Conservation (phyloP, 2,797 vertebrate genomes). For the Steatocranus sp. region DNA sequence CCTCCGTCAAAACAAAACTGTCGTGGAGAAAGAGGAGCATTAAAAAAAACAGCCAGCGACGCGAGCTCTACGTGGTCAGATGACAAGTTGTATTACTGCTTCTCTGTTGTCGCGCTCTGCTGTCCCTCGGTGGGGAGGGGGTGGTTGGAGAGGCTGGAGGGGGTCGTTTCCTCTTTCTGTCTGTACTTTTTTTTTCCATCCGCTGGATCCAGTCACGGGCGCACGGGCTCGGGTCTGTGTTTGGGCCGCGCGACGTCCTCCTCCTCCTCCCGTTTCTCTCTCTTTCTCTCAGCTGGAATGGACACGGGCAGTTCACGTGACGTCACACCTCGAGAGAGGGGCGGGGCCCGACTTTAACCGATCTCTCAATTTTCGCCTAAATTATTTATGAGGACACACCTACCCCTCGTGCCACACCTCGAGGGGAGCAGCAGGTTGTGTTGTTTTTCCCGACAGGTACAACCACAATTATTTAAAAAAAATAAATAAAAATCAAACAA, state of each 20-base stretch:
- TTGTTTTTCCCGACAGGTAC: slow-evolving; percentile 49
- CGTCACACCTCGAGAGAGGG: slow-evolving; percentile 68
- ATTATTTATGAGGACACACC: slow-evolving; percentile 77
- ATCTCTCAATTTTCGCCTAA: slow-evolving; percentile 13
- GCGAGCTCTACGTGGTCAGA: slow-evolving; percentile 66
- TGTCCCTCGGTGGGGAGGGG: slow-evolving; percentile 35
- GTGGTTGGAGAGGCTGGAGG: neutral
- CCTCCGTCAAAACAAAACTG: slow-evolving; percentile 54
- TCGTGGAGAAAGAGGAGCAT: neutral
- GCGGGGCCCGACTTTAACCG: neutral
- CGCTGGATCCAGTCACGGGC: slow-evolving; percentile 70
- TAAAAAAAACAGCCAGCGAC: slow-evolving; percentile 18
- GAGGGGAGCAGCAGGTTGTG: slow-evolving; percentile 33
- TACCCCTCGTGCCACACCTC: slow-evolving; percentile 66
- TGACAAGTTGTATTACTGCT: slow-evolving; percentile 75
- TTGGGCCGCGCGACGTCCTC: slow-evolving; percentile 62
- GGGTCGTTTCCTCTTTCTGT: slow-evolving; percentile 65
- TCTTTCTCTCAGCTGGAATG: slow-evolving; percentile 76
- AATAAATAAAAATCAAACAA: neutral
- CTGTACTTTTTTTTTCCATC: slow-evolving; percentile 60
- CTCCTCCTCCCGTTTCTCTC: slow-evolving; percentile 36
- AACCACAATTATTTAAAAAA: neutral
- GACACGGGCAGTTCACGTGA: slow-evolving; percentile 81
- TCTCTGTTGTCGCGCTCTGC: slow-evolving; percentile 65
- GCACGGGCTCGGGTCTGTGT: slow-evolving; percentile 63